A percentile compares a stretch with the other conserved stretches of the same genome.
phyloP scores from a whole-genome alignment of 2,888 invertebrate genomes.

The Chymomyza fuscimana region DNA sequence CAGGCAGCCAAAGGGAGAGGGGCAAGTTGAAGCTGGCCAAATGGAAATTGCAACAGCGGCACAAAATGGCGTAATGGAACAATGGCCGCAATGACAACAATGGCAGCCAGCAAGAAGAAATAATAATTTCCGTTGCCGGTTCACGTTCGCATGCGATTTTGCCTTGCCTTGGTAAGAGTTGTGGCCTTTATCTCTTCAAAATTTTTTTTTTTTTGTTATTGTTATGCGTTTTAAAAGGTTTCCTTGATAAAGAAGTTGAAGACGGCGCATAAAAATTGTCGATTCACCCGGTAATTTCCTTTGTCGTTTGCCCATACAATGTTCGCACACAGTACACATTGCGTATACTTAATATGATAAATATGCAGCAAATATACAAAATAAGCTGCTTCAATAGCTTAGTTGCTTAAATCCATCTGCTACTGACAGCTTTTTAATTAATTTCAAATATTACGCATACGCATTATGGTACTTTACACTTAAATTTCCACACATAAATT shows the following conservation, averaged over 20 bases:
- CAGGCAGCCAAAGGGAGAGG: slow-evolving; percentile 43
- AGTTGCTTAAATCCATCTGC: not conserved
- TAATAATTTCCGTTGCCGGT: slow-evolving; percentile 72
- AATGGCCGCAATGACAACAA: slow-evolving; percentile 64
- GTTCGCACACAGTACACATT: not conserved
- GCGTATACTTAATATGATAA: not conserved
- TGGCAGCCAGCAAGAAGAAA: slow-evolving; percentile 54
- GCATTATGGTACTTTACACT: not conserved
- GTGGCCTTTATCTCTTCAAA: slow-evolving; percentile 64
- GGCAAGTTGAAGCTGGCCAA: slow-evolving; percentile 37
- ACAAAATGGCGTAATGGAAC: slow-evolving; percentile 49
- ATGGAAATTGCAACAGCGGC: slow-evolving; percentile 61
- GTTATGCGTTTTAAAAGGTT: slow-evolving; percentile 70
- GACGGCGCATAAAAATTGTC: slow-evolving; percentile 4
- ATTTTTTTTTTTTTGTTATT: slow-evolving; percentile 61
- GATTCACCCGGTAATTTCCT: slow-evolving; percentile 15
- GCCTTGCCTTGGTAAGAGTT: not conserved
- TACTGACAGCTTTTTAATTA: slow-evolving; percentile 7
- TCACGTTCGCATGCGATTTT: slow-evolving; percentile 43
- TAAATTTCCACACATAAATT: not conserved
- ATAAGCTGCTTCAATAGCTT: not conserved
- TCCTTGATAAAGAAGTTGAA: slow-evolving; percentile 46
- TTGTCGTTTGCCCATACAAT: not conserved
- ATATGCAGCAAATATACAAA: not conserved
- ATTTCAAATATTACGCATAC: not conserved